Base-by-base conservation (phyloP, 2,888 invertebrate species). In the Clepsis dumicolana region DNA sequence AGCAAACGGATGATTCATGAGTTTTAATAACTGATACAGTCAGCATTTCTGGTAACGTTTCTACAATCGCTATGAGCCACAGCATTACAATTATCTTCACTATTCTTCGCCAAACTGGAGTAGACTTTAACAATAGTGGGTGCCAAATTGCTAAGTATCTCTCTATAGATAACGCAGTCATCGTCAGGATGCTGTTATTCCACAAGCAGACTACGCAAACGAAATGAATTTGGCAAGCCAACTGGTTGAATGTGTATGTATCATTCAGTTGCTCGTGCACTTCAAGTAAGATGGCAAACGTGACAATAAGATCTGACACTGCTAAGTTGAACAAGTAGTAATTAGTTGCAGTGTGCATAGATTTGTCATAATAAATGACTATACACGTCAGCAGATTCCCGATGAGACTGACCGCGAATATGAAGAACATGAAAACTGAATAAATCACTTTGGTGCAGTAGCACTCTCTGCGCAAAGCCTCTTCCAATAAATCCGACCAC, bases 111-210 rank as follows among this genome's bases (percentile, higher is more conserved):
- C 81, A 82, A 2, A 83, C 81, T 0, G 84, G 77, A 10, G 73
- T 74, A 8, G 82, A 77, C 16, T 81, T 80, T 64, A 86, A 65
- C 64, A 81, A 44, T 63, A 89, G 29, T 0, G 89, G 89, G 68
- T 86, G 77, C 75, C 84, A 85, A 52, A 89, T 85, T 0, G 85
- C 89, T 38, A 87, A 76, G 48, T 86, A 88, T 21, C 88, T 78
- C 70, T 90, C 89, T n/a, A 87, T 80, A 2, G 88, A 82, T 21
- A 90, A 71, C 2, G 82, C 84, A 0, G 87, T 88, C 82, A 88
- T 82, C 10, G 84, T 84, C 70, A 88, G 72, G 18, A 88, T 84
- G 12, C 88, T 84, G 50, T 86, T 86, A 65, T 88, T 87, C 84
- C 85, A 88, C 5, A 87, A 71, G 2, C 80, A 73, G 0, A 83